Conservation (phyloP, 2,113 vertebrate genomes). For the Pterocles burchelli region DNA sequence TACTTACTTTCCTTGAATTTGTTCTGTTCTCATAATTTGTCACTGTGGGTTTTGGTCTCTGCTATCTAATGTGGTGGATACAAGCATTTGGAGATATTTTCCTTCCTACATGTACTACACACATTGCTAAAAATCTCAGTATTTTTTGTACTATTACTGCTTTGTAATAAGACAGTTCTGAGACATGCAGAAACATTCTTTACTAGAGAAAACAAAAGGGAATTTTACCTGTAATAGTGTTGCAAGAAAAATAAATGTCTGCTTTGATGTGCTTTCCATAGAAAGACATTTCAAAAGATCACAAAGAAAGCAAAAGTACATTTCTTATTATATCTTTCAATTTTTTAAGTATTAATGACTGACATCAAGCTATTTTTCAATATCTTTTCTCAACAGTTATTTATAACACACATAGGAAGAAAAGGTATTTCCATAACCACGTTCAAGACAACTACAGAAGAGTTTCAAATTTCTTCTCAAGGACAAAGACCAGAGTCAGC, state of each 20-base stretch:
- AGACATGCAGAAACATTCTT: background rate
- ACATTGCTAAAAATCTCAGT: background rate
- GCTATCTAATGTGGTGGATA: background rate
- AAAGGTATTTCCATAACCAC: background rate
- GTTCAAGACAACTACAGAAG: background rate
- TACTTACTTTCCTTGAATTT: background rate
- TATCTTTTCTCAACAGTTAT: background rate
- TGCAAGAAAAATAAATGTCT: background rate
- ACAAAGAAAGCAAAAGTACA: background rate
- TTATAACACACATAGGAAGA: background rate
- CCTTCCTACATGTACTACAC: background rate
- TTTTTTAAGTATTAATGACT: background rate
- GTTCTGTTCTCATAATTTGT: background rate
- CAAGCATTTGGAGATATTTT: background rate
- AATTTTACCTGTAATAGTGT: background rate
- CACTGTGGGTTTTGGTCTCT: background rate
- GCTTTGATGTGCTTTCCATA: background rate
- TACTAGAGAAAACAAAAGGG: background rate
- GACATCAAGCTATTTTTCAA: background rate
- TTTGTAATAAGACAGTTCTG: background rate
- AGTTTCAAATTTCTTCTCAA: background rate
- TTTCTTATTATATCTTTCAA: background rate
- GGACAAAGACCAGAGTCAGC: background rate
- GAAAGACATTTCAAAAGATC: background rate
- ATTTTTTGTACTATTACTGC: background rate